Percentiles rank a stretch among this genome's conserved stretches.
phyloP scores from a whole-genome alignment of 2,888 invertebrate species.

The Ditula angustiorana region DNA sequence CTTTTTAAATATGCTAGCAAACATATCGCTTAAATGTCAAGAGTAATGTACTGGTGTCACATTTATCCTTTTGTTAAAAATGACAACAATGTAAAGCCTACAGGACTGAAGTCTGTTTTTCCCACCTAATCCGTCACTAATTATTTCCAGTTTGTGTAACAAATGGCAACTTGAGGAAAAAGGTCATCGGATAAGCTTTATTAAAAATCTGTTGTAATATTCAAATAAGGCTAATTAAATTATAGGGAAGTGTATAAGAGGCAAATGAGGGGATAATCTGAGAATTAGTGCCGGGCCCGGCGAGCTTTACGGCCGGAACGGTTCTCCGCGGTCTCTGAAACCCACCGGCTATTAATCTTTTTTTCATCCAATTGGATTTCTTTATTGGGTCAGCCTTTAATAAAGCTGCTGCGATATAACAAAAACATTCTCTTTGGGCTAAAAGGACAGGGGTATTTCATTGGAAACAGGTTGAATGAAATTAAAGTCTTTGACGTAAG shows the following conservation, averaged over 20 bases:
- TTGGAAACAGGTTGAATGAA: conserved; percentile 8
- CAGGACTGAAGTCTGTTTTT: background rate
- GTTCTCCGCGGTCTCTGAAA: background rate
- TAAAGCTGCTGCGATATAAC: conserved; percentile 9
- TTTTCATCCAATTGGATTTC: conserved; percentile 23
- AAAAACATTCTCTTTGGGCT: conserved; percentile 11
- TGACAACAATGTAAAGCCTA: background rate
- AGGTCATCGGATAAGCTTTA: conserved; percentile 15
- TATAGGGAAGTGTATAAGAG: conserved; percentile 41
- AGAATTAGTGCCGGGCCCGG: conserved; percentile 49
- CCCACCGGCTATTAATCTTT: conserved; percentile 19
- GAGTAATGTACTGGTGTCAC: no score
- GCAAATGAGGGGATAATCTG: conserved; percentile 57
- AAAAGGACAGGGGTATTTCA: conserved; percentile 13
- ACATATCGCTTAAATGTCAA: no score
- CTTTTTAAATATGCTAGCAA: no score
- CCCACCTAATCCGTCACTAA: background rate
- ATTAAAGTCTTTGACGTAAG: conserved; percentile 11
- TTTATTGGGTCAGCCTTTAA: conserved; percentile 26
- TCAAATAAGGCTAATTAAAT: conserved; percentile 17
- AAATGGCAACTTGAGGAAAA: background rate
- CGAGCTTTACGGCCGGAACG: conserved; percentile 22
- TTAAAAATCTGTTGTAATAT: conserved; percentile 23
- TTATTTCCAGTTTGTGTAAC: conserved; percentile 1
- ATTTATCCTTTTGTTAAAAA: background rate